Percentiles rank a stretch among this genome's conserved stretches.
Evolutionary conservation across 2,888 invertebrate genomes (phyloP).

Genomic region (Trachelus iudaicus): DNA sequence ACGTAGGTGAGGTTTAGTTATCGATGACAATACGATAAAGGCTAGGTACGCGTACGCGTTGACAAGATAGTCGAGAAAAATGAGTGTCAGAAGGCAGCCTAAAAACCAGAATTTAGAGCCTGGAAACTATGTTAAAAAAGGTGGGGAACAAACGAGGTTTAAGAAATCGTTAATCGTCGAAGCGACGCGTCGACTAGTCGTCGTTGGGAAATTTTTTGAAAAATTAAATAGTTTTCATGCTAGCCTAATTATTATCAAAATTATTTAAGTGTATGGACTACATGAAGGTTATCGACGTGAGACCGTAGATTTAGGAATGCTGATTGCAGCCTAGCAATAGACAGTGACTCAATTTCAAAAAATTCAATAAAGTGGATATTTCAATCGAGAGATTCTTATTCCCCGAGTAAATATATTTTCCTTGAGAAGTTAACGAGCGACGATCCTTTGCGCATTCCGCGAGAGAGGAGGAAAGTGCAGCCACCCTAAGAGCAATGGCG

Average conservation of each 20-base stretch:
- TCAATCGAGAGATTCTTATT: too few species aligned
- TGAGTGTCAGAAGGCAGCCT: background rate
- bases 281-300: background rate
- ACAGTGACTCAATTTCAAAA: background rate
- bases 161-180: background rate
- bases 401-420: too few species aligned
- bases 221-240: background rate
- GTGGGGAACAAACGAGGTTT: background rate
- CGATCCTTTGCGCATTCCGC: background rate
- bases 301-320: background rate
- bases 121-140: background rate
- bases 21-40: background rate
- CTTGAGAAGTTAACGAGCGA: too few species aligned
- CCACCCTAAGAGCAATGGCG: slow-evolving; percentile 7
- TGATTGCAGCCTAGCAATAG: rapidly evolving
- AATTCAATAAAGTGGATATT: background rate
- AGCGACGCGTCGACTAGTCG: background rate
- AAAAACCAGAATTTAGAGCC: background rate
- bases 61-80: background rate
- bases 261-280: background rate
- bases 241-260: background rate
- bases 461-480: background rate
- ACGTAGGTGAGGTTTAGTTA: background rate
- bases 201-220: background rate
- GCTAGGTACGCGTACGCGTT: background rate